Evolutionary conservation across 2,113 vertebrate species (phyloP).

Genomic region (Rhinopomastus cyanomelas): DNA sequence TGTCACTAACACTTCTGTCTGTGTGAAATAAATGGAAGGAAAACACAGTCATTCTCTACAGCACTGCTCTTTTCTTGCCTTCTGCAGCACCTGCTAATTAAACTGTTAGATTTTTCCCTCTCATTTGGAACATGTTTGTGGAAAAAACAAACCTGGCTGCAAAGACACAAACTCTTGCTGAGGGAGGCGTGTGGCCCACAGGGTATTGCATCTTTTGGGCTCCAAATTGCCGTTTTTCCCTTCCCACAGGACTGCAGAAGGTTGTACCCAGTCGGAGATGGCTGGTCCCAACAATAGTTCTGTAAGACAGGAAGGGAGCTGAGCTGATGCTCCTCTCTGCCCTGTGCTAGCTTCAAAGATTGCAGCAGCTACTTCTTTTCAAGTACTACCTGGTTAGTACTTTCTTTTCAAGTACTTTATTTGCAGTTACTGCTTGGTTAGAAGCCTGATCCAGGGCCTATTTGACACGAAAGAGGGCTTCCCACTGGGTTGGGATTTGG

Average conservation of each 20-base stretch:
- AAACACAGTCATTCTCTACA: background rate
- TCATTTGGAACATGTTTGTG: background rate
- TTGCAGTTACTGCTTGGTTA: background rate
- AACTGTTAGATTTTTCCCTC: background rate
- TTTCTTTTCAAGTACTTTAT: no score
- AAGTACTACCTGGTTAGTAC: background rate
- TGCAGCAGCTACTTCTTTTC: background rate
- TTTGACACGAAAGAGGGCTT: background rate
- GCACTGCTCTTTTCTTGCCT: background rate
- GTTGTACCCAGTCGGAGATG: background rate
- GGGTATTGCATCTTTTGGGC: background rate
- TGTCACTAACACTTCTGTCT: background rate
- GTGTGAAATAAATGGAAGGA: background rate
- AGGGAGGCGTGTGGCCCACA: background rate
- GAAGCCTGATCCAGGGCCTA: background rate
- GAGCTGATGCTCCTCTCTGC: background rate
- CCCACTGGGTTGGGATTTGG: background rate
- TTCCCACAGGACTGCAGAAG: background rate
- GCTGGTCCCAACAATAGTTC: background rate
- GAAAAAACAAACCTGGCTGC: background rate
- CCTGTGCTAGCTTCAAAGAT: background rate
- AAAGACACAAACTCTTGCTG: background rate
- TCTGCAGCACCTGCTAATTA: constrained; percentile 20
- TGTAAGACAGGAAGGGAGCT: background rate
- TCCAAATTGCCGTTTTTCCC: background rate